These are phyloP conservation scores for Drosophila setifemur DNA, from an alignment of 1,140 invertebrate species.

Conservation along the genomic window DNA sequence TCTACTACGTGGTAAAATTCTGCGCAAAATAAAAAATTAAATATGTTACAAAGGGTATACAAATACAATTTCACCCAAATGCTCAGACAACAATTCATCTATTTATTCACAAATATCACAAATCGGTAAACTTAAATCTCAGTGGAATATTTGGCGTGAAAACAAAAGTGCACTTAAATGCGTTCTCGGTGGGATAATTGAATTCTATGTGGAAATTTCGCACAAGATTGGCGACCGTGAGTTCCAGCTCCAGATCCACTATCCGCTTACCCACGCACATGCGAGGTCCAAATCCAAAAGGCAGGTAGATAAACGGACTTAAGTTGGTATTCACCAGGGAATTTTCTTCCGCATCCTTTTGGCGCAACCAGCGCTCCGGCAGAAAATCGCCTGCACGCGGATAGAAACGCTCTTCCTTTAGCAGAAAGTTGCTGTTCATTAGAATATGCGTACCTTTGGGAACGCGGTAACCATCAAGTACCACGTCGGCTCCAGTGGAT, in stretches of 20 bases:
- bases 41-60: too few species aligned
- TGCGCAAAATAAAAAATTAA: too few species aligned
- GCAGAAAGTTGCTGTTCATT: constrained; percentile 76
- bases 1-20: too few species aligned
- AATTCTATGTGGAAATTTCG: constrained; percentile 84
- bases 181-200: constrained; percentile 69
- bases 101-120: constrained; percentile 32
- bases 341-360: neutral
- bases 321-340: constrained; percentile 77
- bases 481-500: constrained; percentile 88
- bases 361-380: constrained; percentile 85
- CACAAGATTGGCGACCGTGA: constrained; percentile 85
- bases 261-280: constrained; percentile 86
- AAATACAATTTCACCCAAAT: too few species aligned
- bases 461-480: constrained; percentile 90
- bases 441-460: constrained; percentile 86
- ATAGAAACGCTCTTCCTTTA: constrained; percentile 83
- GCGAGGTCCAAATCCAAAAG: constrained; percentile 86
- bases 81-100: neutral
- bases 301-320: constrained; percentile 84
- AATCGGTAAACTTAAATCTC: constrained; percentile 63
- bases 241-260: constrained; percentile 88
- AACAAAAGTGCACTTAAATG: constrained; percentile 36
- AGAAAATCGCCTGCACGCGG: constrained; percentile 83
- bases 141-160: constrained; percentile 53